A percentile compares a stretch with the other conserved stretches of the same genome.
phyloP scores from a whole-genome alignment of 1,140 invertebrate species.

The Kradibia gibbosae region DNA sequence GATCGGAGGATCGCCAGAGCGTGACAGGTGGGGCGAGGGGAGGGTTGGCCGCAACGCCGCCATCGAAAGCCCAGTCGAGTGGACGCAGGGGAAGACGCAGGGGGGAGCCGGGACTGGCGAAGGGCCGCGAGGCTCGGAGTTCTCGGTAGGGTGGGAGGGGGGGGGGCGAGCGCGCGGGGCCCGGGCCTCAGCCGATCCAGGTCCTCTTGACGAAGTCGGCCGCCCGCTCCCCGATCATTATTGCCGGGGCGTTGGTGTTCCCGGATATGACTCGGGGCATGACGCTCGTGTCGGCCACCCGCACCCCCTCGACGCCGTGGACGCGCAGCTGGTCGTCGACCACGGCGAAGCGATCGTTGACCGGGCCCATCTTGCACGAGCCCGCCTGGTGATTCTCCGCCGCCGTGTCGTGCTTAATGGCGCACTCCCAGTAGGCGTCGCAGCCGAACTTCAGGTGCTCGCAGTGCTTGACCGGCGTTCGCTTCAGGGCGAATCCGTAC shows the following conservation, averaged over 20 bases:
- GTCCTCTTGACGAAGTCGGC: slow-evolving; percentile 84
- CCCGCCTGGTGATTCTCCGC: slow-evolving; percentile 90
- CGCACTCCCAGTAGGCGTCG: slow-evolving; percentile 88
- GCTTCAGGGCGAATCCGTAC: slow-evolving; percentile 82
- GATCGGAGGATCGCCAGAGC: no score
- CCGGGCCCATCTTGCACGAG: slow-evolving; percentile 85
- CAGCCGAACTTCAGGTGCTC: slow-evolving; percentile 81
- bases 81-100: not conserved
- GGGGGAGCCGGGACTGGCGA: not conserved
- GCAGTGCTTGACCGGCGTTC: slow-evolving; percentile 81
- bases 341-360: slow-evolving; percentile 79
- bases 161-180: not conserved
- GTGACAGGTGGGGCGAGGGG: not conserved
- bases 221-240: slow-evolving; percentile 89
- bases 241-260: slow-evolving; percentile 85
- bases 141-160: not conserved
- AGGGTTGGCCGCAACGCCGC: no score
- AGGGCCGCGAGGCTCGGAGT: no score
- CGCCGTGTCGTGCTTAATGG: slow-evolving; percentile 81
- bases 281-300: slow-evolving; percentile 86
- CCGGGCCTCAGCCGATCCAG: slow-evolving; percentile 71
- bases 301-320: slow-evolving; percentile 79
- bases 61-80: not conserved
- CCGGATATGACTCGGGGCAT: slow-evolving; percentile 84
- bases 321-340: slow-evolving; percentile 82